Base-by-base conservation (phyloP, 2,797 vertebrate species). In the Naso thynnoides region DNA sequence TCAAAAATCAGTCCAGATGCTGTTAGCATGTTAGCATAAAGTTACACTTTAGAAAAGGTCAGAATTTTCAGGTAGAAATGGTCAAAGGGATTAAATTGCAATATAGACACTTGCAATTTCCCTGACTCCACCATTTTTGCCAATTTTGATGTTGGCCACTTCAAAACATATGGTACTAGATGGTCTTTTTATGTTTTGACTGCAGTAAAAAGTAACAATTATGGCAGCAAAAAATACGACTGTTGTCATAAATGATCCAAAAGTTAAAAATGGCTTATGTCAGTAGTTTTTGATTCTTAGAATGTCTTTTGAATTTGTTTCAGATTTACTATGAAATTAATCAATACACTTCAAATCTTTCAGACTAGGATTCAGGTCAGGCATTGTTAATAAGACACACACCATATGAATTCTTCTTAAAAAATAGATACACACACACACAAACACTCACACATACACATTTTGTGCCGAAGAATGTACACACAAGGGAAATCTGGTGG, bases 361-460 rank as follows among this genome's bases (percentile, higher is more conserved):
- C 29, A 57, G 42, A 74, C 21, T 5, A 3, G 31, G 44, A 7
- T 26, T 64, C 71, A 31, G 23, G 58, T 75, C 64, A 71, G 50
- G 66, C 44, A 13, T 39, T 49, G 63, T 73, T 74, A 70, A 56
- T 64, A 38, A 66, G 29, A 79, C 54, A 62, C 44, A 57, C 54
- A 72, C 27, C 65, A 63, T 76, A 76, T 83, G 69, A 66, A 80
- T 76, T 63, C 55, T 36, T 54, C 18, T 52, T 59, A 61, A 76
- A 86, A n/a, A 82, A 81, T 73, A 80, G 63, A 80, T 42, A 56
- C 15, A 72, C 66, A 31, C 61, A 41, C 3, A n/a, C 49, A 73
- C 70, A n/a, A 36, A 73, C 8, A 26, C 48, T 0, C 8, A 7
- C 23, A 10, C 27, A 39, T 11, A 21, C 42, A 36, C 38, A 39